These are phyloP conservation scores for Muraenolepis orangiensis DNA, from an alignment of 2,797 vertebrate species.

Conservation along the genomic window DNA sequence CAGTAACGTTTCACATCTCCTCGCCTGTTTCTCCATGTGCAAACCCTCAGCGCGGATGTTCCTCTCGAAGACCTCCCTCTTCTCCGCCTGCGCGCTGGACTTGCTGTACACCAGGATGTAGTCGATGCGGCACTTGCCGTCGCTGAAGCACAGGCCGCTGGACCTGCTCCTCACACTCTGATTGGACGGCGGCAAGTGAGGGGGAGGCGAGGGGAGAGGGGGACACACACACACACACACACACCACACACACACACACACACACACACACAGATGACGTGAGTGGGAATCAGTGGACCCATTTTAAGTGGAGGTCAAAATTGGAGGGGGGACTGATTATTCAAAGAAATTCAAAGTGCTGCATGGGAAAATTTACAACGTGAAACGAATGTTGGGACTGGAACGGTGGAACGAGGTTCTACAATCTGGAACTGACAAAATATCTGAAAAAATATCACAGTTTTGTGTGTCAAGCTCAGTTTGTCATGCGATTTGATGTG, in stretches of 20 bases:
- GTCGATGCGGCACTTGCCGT: constrained; percentile 87
- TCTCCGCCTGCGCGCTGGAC: constrained; percentile 82
- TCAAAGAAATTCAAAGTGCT: background rate
- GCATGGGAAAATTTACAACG: background rate
- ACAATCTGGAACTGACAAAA: no score
- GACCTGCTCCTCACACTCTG: constrained; percentile 80
- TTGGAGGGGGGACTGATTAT: no score
- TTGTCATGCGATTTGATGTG: no score
- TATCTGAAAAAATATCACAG: no score
- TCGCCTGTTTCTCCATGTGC: constrained; percentile 92
- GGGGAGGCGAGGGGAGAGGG: no score
- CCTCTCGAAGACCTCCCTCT: constrained; percentile 90
- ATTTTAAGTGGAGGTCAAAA: no score
- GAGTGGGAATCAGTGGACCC: no score
- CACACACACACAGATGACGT: no score
- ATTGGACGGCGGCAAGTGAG: constrained; percentile 27
- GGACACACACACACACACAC: no score
- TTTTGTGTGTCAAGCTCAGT: no score
- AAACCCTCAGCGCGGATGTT: constrained; percentile 91
- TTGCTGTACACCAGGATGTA: constrained; percentile 92
- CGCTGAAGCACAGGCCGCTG: constrained; percentile 84
- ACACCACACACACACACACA: no score
- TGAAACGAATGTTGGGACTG: background rate
- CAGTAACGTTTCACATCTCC: background rate
- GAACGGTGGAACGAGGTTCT: no score